Base-by-base conservation (phyloP, 2,888 invertebrate genomes). In the Eucriotettix oculatus region DNA sequence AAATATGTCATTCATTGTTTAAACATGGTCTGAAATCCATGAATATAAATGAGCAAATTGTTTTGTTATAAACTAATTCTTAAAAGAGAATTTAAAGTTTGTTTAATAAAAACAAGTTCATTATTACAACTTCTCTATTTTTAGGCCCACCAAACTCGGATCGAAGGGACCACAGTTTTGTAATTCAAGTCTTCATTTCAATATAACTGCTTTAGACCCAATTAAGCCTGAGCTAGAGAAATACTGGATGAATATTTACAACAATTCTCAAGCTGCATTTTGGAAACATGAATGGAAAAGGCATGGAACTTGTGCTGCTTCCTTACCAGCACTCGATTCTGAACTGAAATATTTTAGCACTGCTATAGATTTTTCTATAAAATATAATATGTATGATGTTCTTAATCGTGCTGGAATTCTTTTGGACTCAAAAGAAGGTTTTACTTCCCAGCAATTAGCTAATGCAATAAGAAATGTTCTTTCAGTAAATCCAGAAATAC, bases 281-380 rank as follows among this genome's bases (percentile, higher is more conserved):
- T 90, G 89, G 89, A 75, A 81, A 61, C 89, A 90, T 68, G 90
- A 90, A 71, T 90, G 90, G 90, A 71, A 75, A 0, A 90, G 90
- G 68, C 90, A 90, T 70, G 90, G 90, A 2, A 88, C 89, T 0
- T 90, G 90, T 69, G 86, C 89, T 1, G 76, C 80, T 1, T 40
- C n/a, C 9, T 64, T 87, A 5, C 74, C 79, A 0, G 66, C 72
- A 7, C 69, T 89, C 0, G 75, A 80, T 65, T 78, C 77, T 16
- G 85, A 88, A 67, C 67, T 76, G 0, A 85, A 85, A 67, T 90
- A 87, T 70, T 90, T 90, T 68, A 70, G 72, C 0, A 75, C 79
- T 64, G 87, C 85, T 0, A 68, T 89, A 5, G 68, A 74, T 1
- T 82, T 84, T 78, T 75, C 81, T 3, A 71, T 79, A 48, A 69